phyloP scores from a whole-genome alignment of 2,113 vertebrate genomes.

The Zosterops hypoxanthus region DNA sequence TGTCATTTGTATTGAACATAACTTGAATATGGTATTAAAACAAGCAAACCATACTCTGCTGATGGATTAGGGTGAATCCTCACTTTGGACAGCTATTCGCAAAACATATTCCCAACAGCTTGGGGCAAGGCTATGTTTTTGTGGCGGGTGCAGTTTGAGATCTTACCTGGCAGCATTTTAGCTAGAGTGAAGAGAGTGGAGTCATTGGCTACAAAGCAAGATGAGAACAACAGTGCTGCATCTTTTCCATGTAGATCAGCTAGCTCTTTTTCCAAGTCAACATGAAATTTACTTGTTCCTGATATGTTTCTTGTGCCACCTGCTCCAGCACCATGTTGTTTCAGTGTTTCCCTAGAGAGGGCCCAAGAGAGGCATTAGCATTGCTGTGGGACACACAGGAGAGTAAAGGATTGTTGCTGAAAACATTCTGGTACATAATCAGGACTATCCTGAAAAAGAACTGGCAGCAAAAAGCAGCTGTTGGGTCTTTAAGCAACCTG shows the following conservation, averaged over 20 bases:
- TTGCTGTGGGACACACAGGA: background rate
- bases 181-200: conserved; percentile 97
- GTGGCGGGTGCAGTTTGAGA: background rate
- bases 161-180: conserved; percentile 92
- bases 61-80: background rate
- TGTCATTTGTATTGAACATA: background rate
- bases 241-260: conserved; percentile 96
- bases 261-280: conserved; percentile 91
- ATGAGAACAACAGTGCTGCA: conserved; percentile 91
- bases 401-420: background rate
- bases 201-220: conserved; percentile 97
- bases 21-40: background rate
- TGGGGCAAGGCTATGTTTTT: background rate
- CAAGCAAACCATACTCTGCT: background rate
- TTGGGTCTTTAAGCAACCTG: background rate
- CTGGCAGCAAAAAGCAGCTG: background rate
- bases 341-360: conserved; percentile 85
- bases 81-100: background rate
- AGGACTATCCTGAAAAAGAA: background rate
- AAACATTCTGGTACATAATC: background rate
- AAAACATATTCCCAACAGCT: background rate
- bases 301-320: conserved; percentile 97
- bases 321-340: conserved; percentile 91
- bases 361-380: background rate
- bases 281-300: conserved; percentile 96